Evolutionary conservation across 2,797 vertebrate species (phyloP).

Genomic region (Columba guinea): DNA sequence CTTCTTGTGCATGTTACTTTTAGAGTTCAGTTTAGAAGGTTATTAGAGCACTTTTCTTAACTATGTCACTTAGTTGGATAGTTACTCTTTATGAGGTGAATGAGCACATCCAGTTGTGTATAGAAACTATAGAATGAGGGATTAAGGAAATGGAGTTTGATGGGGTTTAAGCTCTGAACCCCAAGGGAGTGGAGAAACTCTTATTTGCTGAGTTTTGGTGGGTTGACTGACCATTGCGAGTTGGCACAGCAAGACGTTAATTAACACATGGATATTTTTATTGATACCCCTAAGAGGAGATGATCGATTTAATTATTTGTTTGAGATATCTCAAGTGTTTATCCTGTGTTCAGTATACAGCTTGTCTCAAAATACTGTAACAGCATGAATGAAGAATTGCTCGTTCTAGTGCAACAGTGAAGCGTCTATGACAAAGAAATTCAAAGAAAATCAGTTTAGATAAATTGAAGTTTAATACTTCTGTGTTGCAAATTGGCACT

Average conservation of each 20-base stretch:
- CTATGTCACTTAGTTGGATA: background rate
- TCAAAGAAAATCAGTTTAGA: background rate
- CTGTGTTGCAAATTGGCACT: background rate
- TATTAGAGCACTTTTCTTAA: background rate
- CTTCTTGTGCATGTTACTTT: background rate
- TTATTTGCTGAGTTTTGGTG: background rate
- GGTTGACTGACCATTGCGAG: background rate
- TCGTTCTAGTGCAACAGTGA: background rate
- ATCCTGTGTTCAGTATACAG: background rate
- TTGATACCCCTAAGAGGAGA: background rate
- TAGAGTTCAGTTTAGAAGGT: background rate
- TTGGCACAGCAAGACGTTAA: background rate
- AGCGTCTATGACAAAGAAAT: background rate
- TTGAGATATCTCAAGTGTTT: background rate
- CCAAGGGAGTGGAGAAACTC: background rate
- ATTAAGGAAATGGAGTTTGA: background rate
- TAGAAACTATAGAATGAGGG: background rate
- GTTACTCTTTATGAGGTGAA: background rate
- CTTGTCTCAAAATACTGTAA: background rate
- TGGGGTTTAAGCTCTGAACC: background rate
- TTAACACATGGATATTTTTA: rapidly evolving
- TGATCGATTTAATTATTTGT: background rate
- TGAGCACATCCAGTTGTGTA: background rate
- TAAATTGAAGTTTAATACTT: background rate
- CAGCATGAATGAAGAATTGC: background rate